Percentiles rank a stretch among this genome's conserved stretches.
Conservation (phyloP, 2,113 vertebrate species). For the Anser cygnoides region DNA sequence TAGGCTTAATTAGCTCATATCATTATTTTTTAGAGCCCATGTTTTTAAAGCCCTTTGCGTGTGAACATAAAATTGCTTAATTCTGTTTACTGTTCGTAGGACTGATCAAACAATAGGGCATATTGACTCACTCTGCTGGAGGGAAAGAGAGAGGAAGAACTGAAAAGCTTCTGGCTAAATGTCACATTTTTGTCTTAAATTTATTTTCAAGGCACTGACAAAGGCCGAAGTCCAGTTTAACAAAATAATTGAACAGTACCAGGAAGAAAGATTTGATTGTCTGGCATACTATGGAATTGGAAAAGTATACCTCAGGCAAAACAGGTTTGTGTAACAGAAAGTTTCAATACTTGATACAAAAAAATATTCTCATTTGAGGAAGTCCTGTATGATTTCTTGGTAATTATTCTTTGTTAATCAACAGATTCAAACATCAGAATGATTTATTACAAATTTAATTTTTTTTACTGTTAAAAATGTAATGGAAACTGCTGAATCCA, state of each 20-base stretch:
- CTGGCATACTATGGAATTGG: slow-evolving; percentile 89
- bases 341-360: neutral
- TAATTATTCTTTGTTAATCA: neutral
- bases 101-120: neutral
- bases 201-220: slow-evolving; percentile 81
- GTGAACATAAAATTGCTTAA: neutral
- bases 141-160: neutral
- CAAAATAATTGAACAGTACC: slow-evolving; percentile 80
- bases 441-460: neutral
- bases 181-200: neutral
- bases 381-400: rapidly evolving
- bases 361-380: neutral
- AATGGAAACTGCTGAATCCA: rapidly evolving
- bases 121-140: neutral
- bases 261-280: slow-evolving; percentile 83
- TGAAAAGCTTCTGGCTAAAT: neutral
- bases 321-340: slow-evolving; percentile 80
- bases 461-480: neutral
- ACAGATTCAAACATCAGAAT: neutral
- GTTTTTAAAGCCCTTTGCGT: neutral
- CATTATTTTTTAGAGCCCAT: neutral
- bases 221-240: slow-evolving; percentile 84
- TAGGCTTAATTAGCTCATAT: neutral
- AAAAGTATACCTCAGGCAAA: slow-evolving; percentile 86
- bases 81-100: neutral